Evolutionary conservation across 2,797 vertebrate genomes (phyloP).

Genomic region (Bradypodion pumilum): DNA sequence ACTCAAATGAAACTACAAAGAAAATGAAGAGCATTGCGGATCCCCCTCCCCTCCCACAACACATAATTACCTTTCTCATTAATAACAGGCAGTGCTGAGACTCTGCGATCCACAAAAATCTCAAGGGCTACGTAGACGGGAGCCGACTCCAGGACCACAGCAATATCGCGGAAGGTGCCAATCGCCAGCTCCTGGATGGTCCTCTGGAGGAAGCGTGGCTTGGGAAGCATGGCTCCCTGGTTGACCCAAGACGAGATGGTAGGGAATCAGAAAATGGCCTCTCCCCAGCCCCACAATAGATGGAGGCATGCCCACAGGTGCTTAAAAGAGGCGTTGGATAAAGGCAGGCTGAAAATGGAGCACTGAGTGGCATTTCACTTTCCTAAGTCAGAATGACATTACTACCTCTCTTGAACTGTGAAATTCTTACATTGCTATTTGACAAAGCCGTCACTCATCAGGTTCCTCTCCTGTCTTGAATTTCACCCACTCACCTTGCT

Average conservation of each 20-base stretch:
- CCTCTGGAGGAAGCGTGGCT: conserved; percentile 81
- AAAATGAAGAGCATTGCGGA: not conserved
- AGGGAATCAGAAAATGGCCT: not conserved
- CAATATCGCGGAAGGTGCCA: conserved; percentile 91
- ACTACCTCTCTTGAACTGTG: too few species aligned
- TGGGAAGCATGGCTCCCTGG: conserved; percentile 82
- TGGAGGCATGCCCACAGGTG: not conserved
- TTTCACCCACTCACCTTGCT: not conserved
- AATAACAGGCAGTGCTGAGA: conserved; percentile 91
- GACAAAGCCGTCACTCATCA: not conserved
- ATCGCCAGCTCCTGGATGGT: conserved; percentile 87
- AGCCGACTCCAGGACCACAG: conserved; percentile 82
- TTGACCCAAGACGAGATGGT: not conserved
- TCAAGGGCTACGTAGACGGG: conserved; percentile 85
- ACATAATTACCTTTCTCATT: conserved; percentile 79
- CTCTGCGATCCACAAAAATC: conserved; percentile 89
- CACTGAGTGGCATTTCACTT: not conserved
- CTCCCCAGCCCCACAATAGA: not conserved
- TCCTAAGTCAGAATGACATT: too few species aligned
- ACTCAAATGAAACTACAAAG: not conserved
- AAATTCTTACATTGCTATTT: too few species aligned
- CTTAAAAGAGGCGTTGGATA: not conserved
- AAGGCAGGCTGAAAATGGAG: not conserved
- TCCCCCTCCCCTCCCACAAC: too few species aligned
- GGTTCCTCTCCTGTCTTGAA: not conserved